Percentiles rank a stretch among this genome's conserved stretches.
Conservation (phyloP, 2,888 invertebrate genomes). For the Meghimatium bilineatum region DNA sequence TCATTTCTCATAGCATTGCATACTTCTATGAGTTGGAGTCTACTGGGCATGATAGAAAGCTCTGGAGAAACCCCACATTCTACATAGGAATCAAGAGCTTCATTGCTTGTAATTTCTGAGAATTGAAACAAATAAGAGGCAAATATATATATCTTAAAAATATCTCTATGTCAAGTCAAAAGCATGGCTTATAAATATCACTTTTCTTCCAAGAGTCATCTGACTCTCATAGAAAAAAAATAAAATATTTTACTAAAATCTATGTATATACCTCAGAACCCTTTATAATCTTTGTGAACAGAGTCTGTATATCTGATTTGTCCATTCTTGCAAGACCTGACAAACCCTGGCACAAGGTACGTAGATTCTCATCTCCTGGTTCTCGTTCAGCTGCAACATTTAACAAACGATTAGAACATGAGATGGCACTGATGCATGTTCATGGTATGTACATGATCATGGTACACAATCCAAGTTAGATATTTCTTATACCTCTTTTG, state of each 20-base stretch:
- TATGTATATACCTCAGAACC: conserved; percentile 65
- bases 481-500: too few species aligned
- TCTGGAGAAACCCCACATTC: too few species aligned
- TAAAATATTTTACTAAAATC: neutral
- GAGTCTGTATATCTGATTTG: conserved; percentile 81
- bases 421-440: neutral
- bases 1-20: too few species aligned
- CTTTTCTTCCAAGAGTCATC: neutral
- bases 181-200: neutral
- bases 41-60: too few species aligned
- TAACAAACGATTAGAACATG: neutral
- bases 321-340: conserved; percentile 83
- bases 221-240: neutral
- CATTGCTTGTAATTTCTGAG: too few species aligned
- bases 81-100: too few species aligned
- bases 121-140: too few species aligned
- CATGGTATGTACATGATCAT: too few species aligned
- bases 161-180: neutral
- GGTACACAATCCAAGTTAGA: too few species aligned
- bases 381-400: conserved; percentile 80
- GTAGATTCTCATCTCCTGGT: conserved; percentile 82
- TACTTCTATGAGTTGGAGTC: too few species aligned
- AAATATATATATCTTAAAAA: too few species aligned
- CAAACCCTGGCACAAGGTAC: conserved; percentile 84
- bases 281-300: conserved; percentile 75